phyloP scores from a whole-genome alignment of 2,888 invertebrate species.

The Platycnemis pennipes region DNA sequence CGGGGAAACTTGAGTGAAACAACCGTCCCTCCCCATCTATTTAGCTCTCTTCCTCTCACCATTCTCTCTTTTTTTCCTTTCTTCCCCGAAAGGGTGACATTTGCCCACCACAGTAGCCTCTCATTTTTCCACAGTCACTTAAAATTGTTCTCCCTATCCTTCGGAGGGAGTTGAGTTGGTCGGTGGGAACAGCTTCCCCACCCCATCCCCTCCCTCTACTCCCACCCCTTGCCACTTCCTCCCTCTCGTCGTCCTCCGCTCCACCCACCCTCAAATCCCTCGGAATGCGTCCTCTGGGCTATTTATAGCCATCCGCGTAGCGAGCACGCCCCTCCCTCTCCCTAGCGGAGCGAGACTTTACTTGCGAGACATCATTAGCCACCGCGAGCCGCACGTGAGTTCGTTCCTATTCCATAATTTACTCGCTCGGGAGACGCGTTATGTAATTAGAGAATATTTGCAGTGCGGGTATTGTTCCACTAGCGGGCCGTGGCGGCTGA shows the following conservation, averaged over 20 bases:
- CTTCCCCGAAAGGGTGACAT: not conserved
- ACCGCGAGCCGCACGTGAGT: not conserved
- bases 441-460: slow-evolving; percentile 42
- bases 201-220: not conserved
- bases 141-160: not conserved
- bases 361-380: slow-evolving; percentile 37
- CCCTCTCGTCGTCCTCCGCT: not conserved
- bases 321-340: not conserved
- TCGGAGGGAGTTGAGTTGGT: not conserved
- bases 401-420: not conserved
- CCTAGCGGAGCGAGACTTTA: not conserved
- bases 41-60: not conserved
- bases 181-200: not conserved
- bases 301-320: slow-evolving; percentile 29
- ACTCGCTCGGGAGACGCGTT: not conserved
- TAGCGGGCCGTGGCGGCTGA: not conserved
- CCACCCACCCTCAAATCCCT: not conserved
- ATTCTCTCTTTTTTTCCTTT: not conserved
- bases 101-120: not conserved
- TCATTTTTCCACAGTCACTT: not conserved
- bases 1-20: not conserved
- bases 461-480: slow-evolving; percentile 1
- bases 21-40: not conserved
- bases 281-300: not conserved
- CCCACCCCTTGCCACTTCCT: not conserved